These are phyloP conservation scores for Pollenia amentaria DNA, from an alignment of 2,888 invertebrate genomes.

Conservation along the genomic window DNA sequence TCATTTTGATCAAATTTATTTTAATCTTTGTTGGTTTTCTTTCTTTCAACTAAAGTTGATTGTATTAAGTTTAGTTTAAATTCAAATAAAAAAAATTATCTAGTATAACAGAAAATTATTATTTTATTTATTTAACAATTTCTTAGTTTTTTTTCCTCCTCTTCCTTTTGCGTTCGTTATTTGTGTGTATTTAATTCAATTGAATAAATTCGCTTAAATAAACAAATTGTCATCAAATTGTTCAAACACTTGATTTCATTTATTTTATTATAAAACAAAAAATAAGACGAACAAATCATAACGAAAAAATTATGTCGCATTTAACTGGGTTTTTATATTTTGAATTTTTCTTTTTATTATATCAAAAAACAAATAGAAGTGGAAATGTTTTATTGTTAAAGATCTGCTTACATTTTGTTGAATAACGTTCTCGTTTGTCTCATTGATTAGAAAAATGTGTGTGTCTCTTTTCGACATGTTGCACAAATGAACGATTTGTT, in stretches of 20 bases:
- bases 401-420: neutral
- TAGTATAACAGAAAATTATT: conserved; percentile 19
- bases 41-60: conserved; percentile 10
- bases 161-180: neutral
- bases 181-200: conserved; percentile 68
- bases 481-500: neutral
- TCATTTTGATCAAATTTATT: conserved; percentile 3
- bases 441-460: neutral
- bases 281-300: conserved; percentile 31
- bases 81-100: conserved; percentile 4
- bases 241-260: conserved; percentile 68
- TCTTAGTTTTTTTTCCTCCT: neutral
- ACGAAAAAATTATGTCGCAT: conserved; percentile 30
- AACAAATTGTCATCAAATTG: conserved; percentile 66
- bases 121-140: conserved; percentile 55
- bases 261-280: conserved; percentile 52
- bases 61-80: conserved; percentile 54
- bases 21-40: conserved; percentile 22
- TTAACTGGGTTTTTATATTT: neutral
- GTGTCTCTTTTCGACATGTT: neutral
- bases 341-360: too few relatives aligned
- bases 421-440: neutral
- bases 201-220: conserved; percentile 72
- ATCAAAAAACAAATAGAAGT: neutral
- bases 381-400: conserved; percentile 1